A percentile compares a stretch with the other conserved stretches of the same genome.
phyloP scores from a whole-genome alignment of 2,888 invertebrate species.

The Meta bourneti region DNA sequence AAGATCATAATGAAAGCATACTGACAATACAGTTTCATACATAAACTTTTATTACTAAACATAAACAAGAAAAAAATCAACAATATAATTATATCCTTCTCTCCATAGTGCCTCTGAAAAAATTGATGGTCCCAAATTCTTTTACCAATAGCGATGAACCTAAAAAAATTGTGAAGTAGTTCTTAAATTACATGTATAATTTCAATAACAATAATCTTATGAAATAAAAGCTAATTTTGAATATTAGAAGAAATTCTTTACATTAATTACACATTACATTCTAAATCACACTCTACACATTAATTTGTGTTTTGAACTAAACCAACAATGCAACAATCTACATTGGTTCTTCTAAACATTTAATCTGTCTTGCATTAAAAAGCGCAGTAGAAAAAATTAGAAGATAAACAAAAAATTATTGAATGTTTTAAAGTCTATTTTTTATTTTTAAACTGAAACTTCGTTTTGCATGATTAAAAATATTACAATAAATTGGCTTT shows the following conservation, averaged over 20 bases:
- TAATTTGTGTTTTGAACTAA: too few relatives aligned
- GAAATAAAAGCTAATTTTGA: background rate
- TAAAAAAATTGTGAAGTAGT: background rate
- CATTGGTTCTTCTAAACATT: too few relatives aligned
- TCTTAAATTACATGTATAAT: background rate
- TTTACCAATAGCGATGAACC: slow-evolving; percentile 5
- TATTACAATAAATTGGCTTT: too few relatives aligned
- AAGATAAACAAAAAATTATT: too few relatives aligned
- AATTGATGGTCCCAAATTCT: slow-evolving; percentile 8
- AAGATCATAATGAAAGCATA: background rate
- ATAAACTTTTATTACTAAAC: background rate
- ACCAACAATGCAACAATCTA: too few relatives aligned
- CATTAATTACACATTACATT: too few relatives aligned
- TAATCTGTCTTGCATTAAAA: too few relatives aligned
- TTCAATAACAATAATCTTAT: background rate
- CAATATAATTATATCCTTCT: background rate
- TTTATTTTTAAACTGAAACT: too few relatives aligned
- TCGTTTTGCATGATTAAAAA: too few relatives aligned
- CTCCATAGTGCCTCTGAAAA: background rate
- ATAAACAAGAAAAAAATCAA: background rate
- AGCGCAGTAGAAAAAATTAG: too few relatives aligned
- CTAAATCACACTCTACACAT: too few relatives aligned
- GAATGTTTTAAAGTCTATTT: too few relatives aligned
- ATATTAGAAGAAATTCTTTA: background rate
- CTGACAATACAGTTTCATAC: background rate